Conservation (phyloP, 2,888 invertebrate genomes). For the Phaedon cochleariae region DNA sequence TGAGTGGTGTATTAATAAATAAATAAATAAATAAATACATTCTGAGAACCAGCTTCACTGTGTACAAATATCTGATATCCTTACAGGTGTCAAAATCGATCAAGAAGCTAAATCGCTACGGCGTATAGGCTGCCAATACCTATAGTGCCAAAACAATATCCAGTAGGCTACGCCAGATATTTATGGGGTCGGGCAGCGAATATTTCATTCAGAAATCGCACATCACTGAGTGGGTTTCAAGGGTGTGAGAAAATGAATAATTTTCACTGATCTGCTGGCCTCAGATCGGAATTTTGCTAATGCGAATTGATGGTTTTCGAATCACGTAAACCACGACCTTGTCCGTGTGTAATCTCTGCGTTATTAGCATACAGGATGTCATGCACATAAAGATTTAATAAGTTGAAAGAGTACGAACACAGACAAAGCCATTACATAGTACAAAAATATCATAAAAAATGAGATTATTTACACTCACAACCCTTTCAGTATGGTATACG, state of each 20-base stretch:
- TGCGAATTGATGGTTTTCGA: not conserved
- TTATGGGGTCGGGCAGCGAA: not conserved
- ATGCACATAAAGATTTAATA: not conserved
- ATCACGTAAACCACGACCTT: not conserved
- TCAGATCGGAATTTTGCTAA: not conserved
- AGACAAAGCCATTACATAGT: not conserved
- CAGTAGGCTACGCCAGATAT: not conserved
- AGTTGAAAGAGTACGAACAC: not conserved
- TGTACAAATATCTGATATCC: too few relatives aligned
- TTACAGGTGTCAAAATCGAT: too few relatives aligned
- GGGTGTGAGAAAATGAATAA: not conserved
- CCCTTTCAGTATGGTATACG: too few relatives aligned
- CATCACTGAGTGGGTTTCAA: not conserved
- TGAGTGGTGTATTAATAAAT: too few relatives aligned
- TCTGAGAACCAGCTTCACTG: too few relatives aligned
- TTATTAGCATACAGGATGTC: constrained; percentile 1
- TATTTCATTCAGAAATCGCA: not conserved
- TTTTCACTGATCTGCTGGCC: not conserved
- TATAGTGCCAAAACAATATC: not conserved
- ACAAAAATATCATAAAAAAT: too few relatives aligned
- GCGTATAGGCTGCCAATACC: constrained; percentile 11
- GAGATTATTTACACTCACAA: too few relatives aligned
- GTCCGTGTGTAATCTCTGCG: not conserved
- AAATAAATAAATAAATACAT: too few relatives aligned
- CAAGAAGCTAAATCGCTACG: too few relatives aligned